Evolutionary conservation across 2,113 vertebrate genomes (phyloP), one percentile per base, ranked within the genome.

Genomic region (Aix galericulata): DNA sequence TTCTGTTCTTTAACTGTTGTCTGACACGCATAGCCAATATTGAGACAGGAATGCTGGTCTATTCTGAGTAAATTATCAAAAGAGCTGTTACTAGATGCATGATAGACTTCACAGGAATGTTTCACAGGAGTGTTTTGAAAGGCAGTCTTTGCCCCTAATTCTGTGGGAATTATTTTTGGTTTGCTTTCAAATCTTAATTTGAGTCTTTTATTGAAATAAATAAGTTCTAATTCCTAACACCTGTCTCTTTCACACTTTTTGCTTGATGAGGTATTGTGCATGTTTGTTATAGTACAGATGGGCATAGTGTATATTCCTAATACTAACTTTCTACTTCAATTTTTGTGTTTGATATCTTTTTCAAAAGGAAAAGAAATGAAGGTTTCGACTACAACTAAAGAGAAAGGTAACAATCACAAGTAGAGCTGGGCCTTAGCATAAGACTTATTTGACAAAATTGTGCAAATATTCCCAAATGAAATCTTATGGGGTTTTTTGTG

Each of bases 331-430:
- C 22, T 62, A 5, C 23, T 82, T 89, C 25, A 4, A 6, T 60
- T 78, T 84, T 68, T 92, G 7, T 64, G 22, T 83, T 73, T 93
- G 13, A 26, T 92, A 44, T 64, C 16, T 82, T 92, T 89, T 87
- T 56, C 91, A 69, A 96, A 93, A 92, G 77, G 20, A 79, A 97
- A 95, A 92, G 95, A 96, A 84, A 36, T 63, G 6, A 97, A 93
- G 23, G 11, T 17, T 62, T 82, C 82, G 66, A 10, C 55, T 84
- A 62, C 12, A 4, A 66, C 63, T 52, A 97, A 95, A 48, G 94
- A 95, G 66, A 97, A 91, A 96, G 96, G 96, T 96, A 97, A 95
- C 9, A 79, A 64, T 34, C 42, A 9, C 20, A 50, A 69, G 1
- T 1, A 59, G 18, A 73, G 22, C 9, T 88, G 44, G 81, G 4